phyloP scores from a whole-genome alignment of 1,140 invertebrate species.

The Temnothorax nylanderi region DNA sequence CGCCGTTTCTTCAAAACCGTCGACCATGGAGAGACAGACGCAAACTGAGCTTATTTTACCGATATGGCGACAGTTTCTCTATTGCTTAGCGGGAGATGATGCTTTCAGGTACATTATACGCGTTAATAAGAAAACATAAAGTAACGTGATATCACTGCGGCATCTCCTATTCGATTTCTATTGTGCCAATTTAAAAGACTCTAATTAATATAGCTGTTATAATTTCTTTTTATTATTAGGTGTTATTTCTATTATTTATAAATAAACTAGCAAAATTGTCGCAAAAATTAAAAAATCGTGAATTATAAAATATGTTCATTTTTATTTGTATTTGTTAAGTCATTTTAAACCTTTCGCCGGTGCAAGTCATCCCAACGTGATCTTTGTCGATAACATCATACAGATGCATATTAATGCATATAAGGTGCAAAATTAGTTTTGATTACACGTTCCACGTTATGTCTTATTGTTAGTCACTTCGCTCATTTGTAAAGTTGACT shows the following conservation, averaged over 20 bases:
- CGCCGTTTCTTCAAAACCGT: slow-evolving; percentile 77
- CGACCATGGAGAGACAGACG: slow-evolving; percentile 92
- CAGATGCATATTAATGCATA: too few relatives aligned
- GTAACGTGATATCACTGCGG: background rate
- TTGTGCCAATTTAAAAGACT: background rate
- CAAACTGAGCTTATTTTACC: slow-evolving; percentile 91
- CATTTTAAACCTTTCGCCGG: too few relatives aligned
- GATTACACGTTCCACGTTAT: too few relatives aligned
- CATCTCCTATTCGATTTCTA: background rate
- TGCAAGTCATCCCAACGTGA: too few relatives aligned
- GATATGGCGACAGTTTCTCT: slow-evolving; percentile 91
- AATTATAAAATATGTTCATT: too few relatives aligned
- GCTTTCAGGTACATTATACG: slow-evolving; percentile 87
- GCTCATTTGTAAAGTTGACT: too few relatives aligned
- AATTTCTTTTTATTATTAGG: background rate
- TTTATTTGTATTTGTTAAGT: too few relatives aligned
- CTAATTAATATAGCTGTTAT: background rate
- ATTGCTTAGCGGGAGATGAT: slow-evolving; percentile 92
- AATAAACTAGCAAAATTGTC: background rate
- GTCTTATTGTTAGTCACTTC: too few relatives aligned
- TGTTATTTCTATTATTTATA: background rate
- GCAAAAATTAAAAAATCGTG: background rate
- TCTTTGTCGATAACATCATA: too few relatives aligned
- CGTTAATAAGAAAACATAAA: background rate
- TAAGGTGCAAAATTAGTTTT: too few relatives aligned